Base-by-base conservation (phyloP, 37 sponge, comb jelly and placozoan species). In the Geodia barretti region DNA sequence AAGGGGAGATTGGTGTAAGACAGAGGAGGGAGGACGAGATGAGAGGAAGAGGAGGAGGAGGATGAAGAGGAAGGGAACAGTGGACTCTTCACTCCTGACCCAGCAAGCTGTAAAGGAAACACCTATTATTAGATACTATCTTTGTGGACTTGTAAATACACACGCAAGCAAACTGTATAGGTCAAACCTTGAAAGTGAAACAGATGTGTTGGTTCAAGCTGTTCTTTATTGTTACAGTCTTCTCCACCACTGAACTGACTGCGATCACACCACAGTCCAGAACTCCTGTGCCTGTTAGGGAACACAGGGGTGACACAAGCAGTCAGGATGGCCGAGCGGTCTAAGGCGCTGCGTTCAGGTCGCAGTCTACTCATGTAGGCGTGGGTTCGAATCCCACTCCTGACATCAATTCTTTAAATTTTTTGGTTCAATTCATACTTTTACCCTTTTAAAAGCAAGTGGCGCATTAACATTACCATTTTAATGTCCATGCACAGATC, bases 201-300 rank as follows among this genome's bases (percentile, higher is more conserved):
- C 43, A 29, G 4, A 83, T 60, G 43, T 79, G 73, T 34, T 79
- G 43, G n/a, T 29, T 7, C 1, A 73, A 25, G 59, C 26, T 47
- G 40, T 89, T 89, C 39, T 83, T 78, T 25, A 89, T 14, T 0
- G 54, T 8, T 26, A 83, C 25, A 39, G 25, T 64, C 31, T 38
- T 72, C 41, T 75, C 66, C 2, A 59, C 63, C 23, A 36, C 34
- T 4, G 69, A 59, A 31, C 66, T 33, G 1, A 75, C 64, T 37
- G 84, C 81, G 7, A 84, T 63, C 24, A 14, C 30, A 32, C 85
- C 90, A 67, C 62, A 90, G 39, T 80, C 70, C 41, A 90, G 35
- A n/a, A n/a, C n/a, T n/a, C n/a, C n/a, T n/a, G n/a, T n/a, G n/a
- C n/a, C n/a, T n/a, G n/a, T n/a, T n/a, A n/a, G n/a, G n/a, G n/a